Conservation (phyloP, 1,140 invertebrate genomes). For the Platorchestia sp. region DNA sequence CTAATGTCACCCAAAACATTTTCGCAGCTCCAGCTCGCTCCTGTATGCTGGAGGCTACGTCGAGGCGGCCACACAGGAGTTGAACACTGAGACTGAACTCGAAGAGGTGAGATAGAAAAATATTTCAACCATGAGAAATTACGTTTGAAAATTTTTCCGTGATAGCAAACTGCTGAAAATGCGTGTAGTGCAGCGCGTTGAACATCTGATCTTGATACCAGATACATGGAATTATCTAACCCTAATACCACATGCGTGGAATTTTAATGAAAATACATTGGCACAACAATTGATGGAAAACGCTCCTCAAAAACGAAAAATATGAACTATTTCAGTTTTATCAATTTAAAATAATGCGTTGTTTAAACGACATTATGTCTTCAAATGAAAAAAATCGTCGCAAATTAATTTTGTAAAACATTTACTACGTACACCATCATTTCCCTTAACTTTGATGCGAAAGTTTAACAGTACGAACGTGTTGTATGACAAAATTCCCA, state of each 20-base stretch:
- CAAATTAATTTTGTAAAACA: too few species aligned
- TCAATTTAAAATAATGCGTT: too few species aligned
- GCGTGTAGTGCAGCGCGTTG: neutral
- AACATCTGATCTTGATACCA: neutral
- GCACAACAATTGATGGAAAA: neutral
- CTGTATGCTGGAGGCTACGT: conserved; percentile 11
- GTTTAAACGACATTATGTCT: too few species aligned
- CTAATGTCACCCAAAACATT: neutral
- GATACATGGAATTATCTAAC: neutral
- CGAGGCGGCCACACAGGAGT: conserved; percentile 32
- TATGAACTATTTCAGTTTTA: neutral
- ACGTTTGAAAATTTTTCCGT: too few species aligned
- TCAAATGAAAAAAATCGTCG: too few species aligned
- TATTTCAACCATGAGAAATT: too few species aligned
- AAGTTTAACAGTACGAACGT: too few species aligned
- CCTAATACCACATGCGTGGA: neutral
- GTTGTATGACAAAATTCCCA: too few species aligned
- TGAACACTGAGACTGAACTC: conserved; percentile 11
- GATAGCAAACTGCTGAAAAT: neutral
- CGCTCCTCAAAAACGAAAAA: neutral
- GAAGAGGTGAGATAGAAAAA: neutral
- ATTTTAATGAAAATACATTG: neutral
- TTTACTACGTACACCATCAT: too few species aligned
- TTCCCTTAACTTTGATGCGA: too few species aligned
- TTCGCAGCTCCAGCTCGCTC: conserved; percentile 27